Conservation (phyloP, 2,888 invertebrate genomes). For the Venusia cambrica region DNA sequence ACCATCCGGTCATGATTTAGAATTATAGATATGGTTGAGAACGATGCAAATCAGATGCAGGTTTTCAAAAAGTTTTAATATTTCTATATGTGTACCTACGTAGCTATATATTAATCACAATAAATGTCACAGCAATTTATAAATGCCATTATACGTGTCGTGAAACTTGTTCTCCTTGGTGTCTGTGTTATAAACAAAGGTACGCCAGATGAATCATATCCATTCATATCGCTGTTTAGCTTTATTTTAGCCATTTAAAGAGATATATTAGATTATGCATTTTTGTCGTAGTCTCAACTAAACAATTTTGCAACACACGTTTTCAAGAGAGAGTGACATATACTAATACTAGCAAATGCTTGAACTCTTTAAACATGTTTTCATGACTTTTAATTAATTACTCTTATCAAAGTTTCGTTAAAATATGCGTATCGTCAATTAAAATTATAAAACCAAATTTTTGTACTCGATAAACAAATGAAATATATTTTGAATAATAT, state of each 20-base stretch:
- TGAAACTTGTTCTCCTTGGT: conserved; percentile 28
- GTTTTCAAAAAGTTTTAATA: conserved; percentile 20
- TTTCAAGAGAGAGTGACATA: too few relatives aligned
- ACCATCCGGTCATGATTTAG: conserved; percentile 5
- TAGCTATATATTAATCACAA: conserved; percentile 15
- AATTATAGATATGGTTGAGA: conserved; percentile 5
- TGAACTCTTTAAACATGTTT: too few relatives aligned
- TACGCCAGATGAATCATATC: conserved; percentile 43
- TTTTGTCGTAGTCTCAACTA: too few relatives aligned
- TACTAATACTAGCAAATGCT: too few relatives aligned
- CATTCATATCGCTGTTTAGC: conserved; percentile 58
- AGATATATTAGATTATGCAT: conserved; percentile 28
- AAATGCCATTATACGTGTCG: conserved; percentile 24
- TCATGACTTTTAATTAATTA: too few relatives aligned
- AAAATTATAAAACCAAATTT: conserved; percentile 54
- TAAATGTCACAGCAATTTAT: conserved; percentile 24
- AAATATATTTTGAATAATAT: conserved; percentile 54
- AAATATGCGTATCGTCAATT: conserved; percentile 68
- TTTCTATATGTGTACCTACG: too few relatives aligned
- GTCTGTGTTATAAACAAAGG: conserved; percentile 33
- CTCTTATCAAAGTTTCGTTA: conserved; percentile 36
- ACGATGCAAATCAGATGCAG: conserved; percentile 16
- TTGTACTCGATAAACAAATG: conserved; percentile 36
- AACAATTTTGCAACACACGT: too few relatives aligned
- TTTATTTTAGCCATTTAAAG: conserved; percentile 35